Evolutionary conservation across 2,113 vertebrate species (phyloP).

Genomic region (Mionectes macconnelli): DNA sequence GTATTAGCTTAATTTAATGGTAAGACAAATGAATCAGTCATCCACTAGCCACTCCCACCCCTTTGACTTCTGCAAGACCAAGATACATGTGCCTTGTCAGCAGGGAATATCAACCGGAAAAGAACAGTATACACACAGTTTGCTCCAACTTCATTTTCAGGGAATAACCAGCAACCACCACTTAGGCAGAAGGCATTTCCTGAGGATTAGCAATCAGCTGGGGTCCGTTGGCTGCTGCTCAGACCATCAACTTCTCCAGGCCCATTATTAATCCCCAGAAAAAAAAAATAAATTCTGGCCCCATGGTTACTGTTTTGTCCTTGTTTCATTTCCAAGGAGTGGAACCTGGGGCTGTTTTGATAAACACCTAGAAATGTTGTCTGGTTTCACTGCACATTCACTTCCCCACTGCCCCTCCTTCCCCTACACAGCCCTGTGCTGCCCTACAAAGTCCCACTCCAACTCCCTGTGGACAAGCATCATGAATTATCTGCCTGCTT

Average conservation of each 20-base stretch:
- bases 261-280: slow-evolving; percentile 39
- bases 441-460: background rate
- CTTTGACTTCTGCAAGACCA: background rate
- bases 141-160: background rate
- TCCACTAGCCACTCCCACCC: background rate
- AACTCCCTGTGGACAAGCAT: background rate
- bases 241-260: slow-evolving; percentile 20
- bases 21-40: background rate
- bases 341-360: background rate
- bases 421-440: background rate
- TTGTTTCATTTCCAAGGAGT: slow-evolving; percentile 7
- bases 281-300: background rate
- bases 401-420: background rate
- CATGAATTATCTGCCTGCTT: background rate
- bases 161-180: slow-evolving; percentile 30
- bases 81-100: background rate
- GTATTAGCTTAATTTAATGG: background rate
- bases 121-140: background rate
- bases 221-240: background rate
- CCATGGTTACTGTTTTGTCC: background rate
- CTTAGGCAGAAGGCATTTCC: slow-evolving; percentile 55
- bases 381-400: background rate
- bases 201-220: slow-evolving; percentile 55
- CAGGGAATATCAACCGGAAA: background rate
- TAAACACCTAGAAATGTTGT: background rate